Evolutionary conservation across 2,113 vertebrate genomes (phyloP), one percentile per base, ranked within the genome.

Genomic region (Syrrhaptes paradoxus): DNA sequence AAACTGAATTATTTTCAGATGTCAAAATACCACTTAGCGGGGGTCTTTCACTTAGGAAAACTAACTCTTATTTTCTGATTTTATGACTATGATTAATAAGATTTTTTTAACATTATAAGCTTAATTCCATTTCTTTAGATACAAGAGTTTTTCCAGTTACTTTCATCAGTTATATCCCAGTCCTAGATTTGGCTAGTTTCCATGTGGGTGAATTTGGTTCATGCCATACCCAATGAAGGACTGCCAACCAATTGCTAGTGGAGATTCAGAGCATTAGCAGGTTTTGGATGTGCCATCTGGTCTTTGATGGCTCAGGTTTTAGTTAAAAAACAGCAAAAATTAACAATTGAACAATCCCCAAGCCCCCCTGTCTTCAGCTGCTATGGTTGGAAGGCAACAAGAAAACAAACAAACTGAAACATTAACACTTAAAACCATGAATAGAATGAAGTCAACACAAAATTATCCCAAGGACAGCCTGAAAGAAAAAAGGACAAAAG

Each of bases 1-100:
- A 95, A 93, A 91, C 10, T 31, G 92, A 96, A 87, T 93, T 93
- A 94, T 91, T 96, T 94, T 89, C 91, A 89, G 72, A 81, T 96
- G 90, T 90, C 90, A 97, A 79, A 97, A 89, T 59, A 89, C 68
- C 89, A 91, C 82, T 94, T 93, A 85, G 87, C 41, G 65, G 74
- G 71, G 62, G 28, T 72, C 70, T 93, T 92, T 74, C 87, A 82
- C 85, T 96, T 82, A 75, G 85, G 61, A 90, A 87, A 91, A 95
- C 94, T 85, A 91, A 74, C 82, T 85, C 67, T 93, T 18, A 82
- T 91, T 91, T 84, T 94, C 78, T 82, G 61, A 77, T 73, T 89
- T 89, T 79, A 91, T 3, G 5, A 61, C 59, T 85, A n/a, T 72
- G 77, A 91, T 87, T 95, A 87, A 73, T 91, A 80, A 66, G 55